Evolutionary conservation across 2,888 invertebrate genomes (phyloP), one percentile per base, ranked within the genome.

Genomic region (Stenchaetothrips biformis): DNA sequence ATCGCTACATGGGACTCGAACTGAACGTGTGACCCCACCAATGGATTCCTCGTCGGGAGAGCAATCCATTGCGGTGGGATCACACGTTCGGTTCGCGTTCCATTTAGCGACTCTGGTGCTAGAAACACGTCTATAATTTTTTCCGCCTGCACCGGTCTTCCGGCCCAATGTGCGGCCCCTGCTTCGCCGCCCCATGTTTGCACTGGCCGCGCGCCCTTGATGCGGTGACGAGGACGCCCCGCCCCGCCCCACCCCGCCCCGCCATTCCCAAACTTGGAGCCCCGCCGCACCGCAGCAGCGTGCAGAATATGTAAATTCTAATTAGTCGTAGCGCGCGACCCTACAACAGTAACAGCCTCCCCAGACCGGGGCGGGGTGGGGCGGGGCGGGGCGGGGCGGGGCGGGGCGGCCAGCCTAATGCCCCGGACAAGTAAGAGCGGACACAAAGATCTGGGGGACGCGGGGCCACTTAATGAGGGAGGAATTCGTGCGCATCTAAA

Each of bases 401-500:
- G 13, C 18, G 13, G 53, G 53, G 13, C 53, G 53, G 53, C 18
- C 16, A 13, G 53, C 53, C 25, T 74, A 74, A 74, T 74, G 67
- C 67, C 67, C 67, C 21, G 67, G 67, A 74, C 67, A 74, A 74
- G 67, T 74, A 74, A 74, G 67, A 74, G 67, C 13, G 53, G 37
- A 4, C 37, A 37, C 37, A 37, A 37, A 37, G 37, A 37, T 37
- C 37, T 37, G 7, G 67, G n/a, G 67, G 67, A 74, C 67, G 25
- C 67, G 25, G 25, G 9, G 9, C 21, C 67, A 74, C 67, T 74
- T 74, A 74, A 74, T 74, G 67, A 74, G 67, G 67, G 67, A 74
- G 67, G 67, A 74, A 74, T 74, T 74, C 67, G 67, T 74, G 67
- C 67, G 67, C 67, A 74, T 74, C 67, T 74, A 74, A 74, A 74